A percentile compares a stretch with the other conserved stretches of the same genome.
Conservation (phyloP, 1,140 invertebrate species). For the Hyphantria cunea region DNA sequence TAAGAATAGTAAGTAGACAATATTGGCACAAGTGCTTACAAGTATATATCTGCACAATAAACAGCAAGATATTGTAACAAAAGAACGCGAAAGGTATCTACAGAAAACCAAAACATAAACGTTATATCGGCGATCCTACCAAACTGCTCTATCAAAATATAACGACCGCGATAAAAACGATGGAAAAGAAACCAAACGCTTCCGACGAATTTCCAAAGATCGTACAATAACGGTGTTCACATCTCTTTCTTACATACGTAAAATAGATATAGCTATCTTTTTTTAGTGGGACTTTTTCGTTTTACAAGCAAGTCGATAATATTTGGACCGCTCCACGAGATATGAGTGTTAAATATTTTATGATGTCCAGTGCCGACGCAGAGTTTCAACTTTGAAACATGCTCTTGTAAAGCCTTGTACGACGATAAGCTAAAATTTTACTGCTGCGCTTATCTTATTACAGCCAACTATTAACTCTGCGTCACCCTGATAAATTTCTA, state of each 20-base stretch:
- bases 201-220: slow-evolving; percentile 76
- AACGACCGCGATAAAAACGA: slow-evolving; percentile 78
- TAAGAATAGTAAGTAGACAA: too few relatives aligned
- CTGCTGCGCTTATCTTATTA: slow-evolving; percentile 20
- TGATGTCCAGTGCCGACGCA: slow-evolving; percentile 60
- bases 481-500: not conserved
- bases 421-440: slow-evolving; percentile 20
- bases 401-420: slow-evolving; percentile 23
- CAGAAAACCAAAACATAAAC: slow-evolving; percentile 77
- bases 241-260: slow-evolving; percentile 51
- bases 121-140: slow-evolving; percentile 70
- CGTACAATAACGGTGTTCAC: slow-evolving; percentile 58
- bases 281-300: slow-evolving; percentile 56
- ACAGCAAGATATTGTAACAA: slow-evolving; percentile 37
- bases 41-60: slow-evolving; percentile 31
- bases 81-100: slow-evolving; percentile 40
- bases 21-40: not conserved
- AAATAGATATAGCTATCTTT: slow-evolving; percentile 51
- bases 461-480: slow-evolving; percentile 2
- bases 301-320: slow-evolving; percentile 76
- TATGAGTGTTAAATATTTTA: slow-evolving; percentile 78
- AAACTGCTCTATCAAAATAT: slow-evolving; percentile 80
- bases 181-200: slow-evolving; percentile 78
- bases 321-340: slow-evolving; percentile 63
- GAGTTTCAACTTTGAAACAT: slow-evolving; percentile 33